Percentiles rank a stretch among this genome's conserved stretches.
phyloP scores from a whole-genome alignment of 2,888 invertebrate species.

The Bimastos eiseni region DNA sequence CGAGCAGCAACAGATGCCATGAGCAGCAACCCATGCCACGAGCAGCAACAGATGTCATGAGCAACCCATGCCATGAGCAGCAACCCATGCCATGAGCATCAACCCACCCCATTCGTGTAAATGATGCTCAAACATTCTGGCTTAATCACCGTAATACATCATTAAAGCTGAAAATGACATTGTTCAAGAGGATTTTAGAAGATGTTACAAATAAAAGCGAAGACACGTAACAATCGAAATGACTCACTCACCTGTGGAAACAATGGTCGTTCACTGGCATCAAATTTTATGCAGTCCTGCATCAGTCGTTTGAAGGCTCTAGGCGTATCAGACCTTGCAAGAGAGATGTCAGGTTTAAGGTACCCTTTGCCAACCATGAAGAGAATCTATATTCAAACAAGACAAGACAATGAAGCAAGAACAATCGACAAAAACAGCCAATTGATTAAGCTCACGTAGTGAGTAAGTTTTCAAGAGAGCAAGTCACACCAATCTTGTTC shows the following conservation, averaged over 20 bases:
- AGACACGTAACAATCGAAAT: background rate
- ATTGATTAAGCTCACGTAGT: background rate
- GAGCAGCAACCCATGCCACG: too few relatives aligned
- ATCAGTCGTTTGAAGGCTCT: slow-evolving; percentile 83
- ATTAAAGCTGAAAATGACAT: background rate
- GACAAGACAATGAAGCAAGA: background rate
- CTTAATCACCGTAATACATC: background rate
- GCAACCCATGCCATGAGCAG: too few relatives aligned
- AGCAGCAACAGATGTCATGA: too few relatives aligned
- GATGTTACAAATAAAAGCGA: background rate
- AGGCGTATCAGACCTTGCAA: slow-evolving; percentile 84
- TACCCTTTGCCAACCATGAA: slow-evolving; percentile 95
- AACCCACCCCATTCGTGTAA: too few relatives aligned
- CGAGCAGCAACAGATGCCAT: too few relatives aligned
- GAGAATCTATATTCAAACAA: slow-evolving; percentile 70
- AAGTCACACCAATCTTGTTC: too few relatives aligned
- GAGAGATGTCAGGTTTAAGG: slow-evolving; percentile 81
- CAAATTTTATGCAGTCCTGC: slow-evolving; percentile 87
- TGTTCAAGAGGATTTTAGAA: background rate
- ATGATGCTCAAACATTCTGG: background rate
- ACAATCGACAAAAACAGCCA: background rate
- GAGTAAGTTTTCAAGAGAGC: too few relatives aligned
- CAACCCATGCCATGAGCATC: too few relatives aligned
- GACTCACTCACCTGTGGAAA: slow-evolving; percentile 46
- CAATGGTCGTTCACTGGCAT: slow-evolving; percentile 80